Evolutionary conservation across 2,888 invertebrate species (phyloP), one percentile per base, ranked within the genome.

Genomic region (Pharmacophagus antenor): DNA sequence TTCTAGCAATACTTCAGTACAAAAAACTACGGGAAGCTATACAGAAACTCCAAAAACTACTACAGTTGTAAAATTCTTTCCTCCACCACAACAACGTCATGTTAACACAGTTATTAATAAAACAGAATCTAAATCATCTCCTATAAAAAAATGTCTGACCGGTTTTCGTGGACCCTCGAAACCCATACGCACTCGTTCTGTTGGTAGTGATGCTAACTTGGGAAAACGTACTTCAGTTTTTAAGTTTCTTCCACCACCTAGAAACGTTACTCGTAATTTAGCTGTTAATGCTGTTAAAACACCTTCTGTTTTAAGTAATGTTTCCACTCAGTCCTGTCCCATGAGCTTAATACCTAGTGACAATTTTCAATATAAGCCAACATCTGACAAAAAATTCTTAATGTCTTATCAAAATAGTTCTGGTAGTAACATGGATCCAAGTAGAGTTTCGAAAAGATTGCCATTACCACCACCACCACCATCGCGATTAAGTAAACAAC

Each of bases 21-120:
- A 46, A 31, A 54, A 46, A 21, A 21, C 42, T 22, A 27, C 23
- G 20, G 44, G 18, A 54, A 54, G 17, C 27, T 3, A 5, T 25
- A 12, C 23, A 15, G 44, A 23, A n/a, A 22, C 44, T 22, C 15
- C 23, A 31, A 60, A 60, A 44, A 17, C 42, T 18, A 55, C 51
- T n/a, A 56, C 61, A 20, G 52, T 61, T 3, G 44, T 61, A 21
- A 61, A 61, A 53, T 61, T 61, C 48, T 53, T 61, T 23, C 56
- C 61, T 23, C 8, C 42, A 20, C 61, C 61, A 23, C 49, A 41
- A 25, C 41, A 56, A 4, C 37, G 27, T 21, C 37, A 41, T 47
- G 37, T 51, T n/a, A 41, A 18, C 41, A 56, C 56, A n/a, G 37
- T 51, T 50, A 25, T 47, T 20, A 61, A 61, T 17, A 56, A 51